Evolutionary conservation across 1,140 invertebrate species (phyloP).

Genomic region (Nixonia krombeini): DNA sequence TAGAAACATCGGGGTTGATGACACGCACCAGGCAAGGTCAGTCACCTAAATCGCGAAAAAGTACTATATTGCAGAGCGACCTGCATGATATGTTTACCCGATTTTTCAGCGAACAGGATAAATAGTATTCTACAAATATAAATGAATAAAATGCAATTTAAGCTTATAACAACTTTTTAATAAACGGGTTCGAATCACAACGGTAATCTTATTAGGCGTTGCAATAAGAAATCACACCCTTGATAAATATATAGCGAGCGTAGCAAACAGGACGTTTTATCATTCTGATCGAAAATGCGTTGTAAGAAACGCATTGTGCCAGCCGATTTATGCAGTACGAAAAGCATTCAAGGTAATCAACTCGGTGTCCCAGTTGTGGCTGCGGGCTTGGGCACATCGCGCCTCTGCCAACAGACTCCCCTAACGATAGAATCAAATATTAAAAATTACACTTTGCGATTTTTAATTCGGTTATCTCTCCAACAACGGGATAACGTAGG

Average conservation of each 20-base stretch:
- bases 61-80: too few species aligned
- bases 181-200: too few species aligned
- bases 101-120: not conserved
- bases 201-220: too few species aligned
- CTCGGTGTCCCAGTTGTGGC: not conserved
- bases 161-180: too few species aligned
- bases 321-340: slow-evolving; percentile 1
- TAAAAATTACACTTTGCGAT: not conserved
- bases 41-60: too few species aligned
- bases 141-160: too few species aligned
- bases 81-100: too few species aligned
- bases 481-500: not conserved
- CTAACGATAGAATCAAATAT: not conserved
- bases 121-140: not conserved
- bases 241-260: not conserved
- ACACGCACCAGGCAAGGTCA: slow-evolving; percentile 25
- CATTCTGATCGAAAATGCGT: not conserved
- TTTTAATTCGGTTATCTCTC: slow-evolving; percentile 1
- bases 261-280: not conserved
- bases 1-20: slow-evolving; percentile 15
- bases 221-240: too few species aligned
- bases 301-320: not conserved
- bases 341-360: slow-evolving; percentile 5
- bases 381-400: not conserved
- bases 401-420: not conserved